Percentiles rank a stretch among this genome's conserved stretches.
phyloP scores from a whole-genome alignment of 1,140 invertebrate species.

The Leptinotarsa undecemlineata region DNA sequence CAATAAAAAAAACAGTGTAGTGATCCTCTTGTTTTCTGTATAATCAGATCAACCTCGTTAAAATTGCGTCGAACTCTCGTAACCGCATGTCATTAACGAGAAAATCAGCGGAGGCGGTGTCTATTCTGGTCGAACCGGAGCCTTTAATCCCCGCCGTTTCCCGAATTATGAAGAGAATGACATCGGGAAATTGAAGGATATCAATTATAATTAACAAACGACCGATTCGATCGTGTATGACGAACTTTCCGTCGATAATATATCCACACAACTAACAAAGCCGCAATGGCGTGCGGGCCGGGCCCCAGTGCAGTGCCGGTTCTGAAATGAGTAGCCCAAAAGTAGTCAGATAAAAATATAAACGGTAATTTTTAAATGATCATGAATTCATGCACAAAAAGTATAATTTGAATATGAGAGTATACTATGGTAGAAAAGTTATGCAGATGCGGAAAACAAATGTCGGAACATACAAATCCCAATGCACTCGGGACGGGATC shows the following conservation, averaged over 20 bases:
- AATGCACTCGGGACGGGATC: too few species aligned
- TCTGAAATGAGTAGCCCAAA: too few species aligned
- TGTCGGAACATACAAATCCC: too few species aligned
- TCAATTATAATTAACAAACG: slow-evolving; percentile 40
- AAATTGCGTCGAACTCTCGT: background rate
- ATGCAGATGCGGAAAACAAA: too few species aligned
- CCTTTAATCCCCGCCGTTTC: background rate
- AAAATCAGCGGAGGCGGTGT: background rate
- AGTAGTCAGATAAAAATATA: too few species aligned
- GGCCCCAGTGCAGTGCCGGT: background rate
- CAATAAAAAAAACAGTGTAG: too few species aligned
- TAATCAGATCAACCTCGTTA: too few species aligned
- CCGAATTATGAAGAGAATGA: slow-evolving; percentile 31
- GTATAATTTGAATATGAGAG: too few species aligned
- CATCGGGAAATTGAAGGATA: slow-evolving; percentile 32
- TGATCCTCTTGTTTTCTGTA: too few species aligned
- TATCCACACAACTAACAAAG: slow-evolving; percentile 28
- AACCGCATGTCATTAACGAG: background rate
- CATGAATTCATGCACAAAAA: too few species aligned
- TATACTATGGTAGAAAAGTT: too few species aligned
- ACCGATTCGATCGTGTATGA: slow-evolving; percentile 32
- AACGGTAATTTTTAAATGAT: too few species aligned
- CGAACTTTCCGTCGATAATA: slow-evolving; percentile 32
- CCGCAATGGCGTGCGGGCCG: slow-evolving; percentile 39
- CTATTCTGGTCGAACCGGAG: background rate